Conservation (phyloP, 2,888 invertebrate species). For the Agrochola lota region DNA sequence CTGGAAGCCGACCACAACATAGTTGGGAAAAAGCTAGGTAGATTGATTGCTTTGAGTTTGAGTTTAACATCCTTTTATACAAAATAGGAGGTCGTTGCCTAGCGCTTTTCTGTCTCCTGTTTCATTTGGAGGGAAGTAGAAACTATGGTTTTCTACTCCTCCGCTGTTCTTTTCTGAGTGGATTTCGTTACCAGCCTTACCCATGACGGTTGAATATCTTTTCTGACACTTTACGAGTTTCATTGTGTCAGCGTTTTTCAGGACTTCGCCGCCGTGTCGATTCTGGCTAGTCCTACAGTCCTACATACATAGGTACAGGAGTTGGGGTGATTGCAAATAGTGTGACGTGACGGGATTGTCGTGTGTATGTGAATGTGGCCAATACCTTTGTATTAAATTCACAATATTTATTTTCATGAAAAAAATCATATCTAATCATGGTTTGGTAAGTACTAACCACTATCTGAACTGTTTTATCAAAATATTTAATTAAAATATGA, state of each 20-base stretch:
- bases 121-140: neutral
- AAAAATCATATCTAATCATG: conserved; percentile 44
- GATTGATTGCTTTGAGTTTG: no score
- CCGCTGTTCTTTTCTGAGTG: neutral
- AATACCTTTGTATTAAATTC: conserved; percentile 9
- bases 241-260: neutral
- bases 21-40: no score
- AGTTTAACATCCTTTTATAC: neutral
- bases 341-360: neutral
- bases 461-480: conserved; percentile 55
- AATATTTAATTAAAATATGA: conserved; percentile 47
- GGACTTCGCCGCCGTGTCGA: no score
- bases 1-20: no score
- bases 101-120: neutral
- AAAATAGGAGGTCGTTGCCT: neutral
- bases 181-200: neutral
- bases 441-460: conserved; percentile 12
- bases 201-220: neutral
- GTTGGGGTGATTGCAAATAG: neutral
- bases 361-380: neutral
- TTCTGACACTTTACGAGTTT: neutral
- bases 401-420: conserved; percentile 27
- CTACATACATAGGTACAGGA: no score
- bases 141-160: neutral
- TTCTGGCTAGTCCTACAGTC: neutral